Base-by-base conservation (phyloP, 2,888 invertebrate species). In the Ceraclea dissimilis region DNA sequence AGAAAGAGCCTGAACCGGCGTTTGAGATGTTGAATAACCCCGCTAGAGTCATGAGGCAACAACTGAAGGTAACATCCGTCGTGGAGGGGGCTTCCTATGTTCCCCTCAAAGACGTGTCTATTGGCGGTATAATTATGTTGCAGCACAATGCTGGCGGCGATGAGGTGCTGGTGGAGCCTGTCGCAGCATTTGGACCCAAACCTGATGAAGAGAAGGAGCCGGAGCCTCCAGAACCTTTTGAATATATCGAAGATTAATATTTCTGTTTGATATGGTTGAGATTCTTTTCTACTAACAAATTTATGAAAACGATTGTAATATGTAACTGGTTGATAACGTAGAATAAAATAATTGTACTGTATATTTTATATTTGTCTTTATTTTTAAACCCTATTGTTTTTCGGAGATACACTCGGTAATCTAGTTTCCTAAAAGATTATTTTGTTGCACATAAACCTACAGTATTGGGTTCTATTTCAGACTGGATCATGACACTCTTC, bases 201-300 rank as follows among this genome's bases (percentile, higher is more conserved):
- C 85, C 88, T 17, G 96, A 95, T 63, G 97, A 97, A 67, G 94
- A 93, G 66, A 93, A 93, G 67, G 97, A 98, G 73, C 95, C 97
- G 0, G 94, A 94, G 67, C 93, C 96, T 46, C 97, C 97, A 68
- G 96, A 96, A 79, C 94, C 97, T 62, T 98, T 98, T 70, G 95
- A 96, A 75, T 98, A 91, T 76, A 84, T 84, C 65, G 96, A 97
- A 72, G 89, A 89, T 71, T 85, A 80, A 78, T 63, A 26, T 39
- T 39, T 39, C 39, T 39, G 4, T 39, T 8, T 39, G 39, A 39
- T 4, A 13, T 10, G 26, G 10, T 17, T 43, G 34, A 16, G n/a
- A 49, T 49, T 22, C 19, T 44, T 55, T 55, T 55, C 26, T 55
- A 51, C 46, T 55, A 55, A 55, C 55, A 54, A 54, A 31, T 48